Conservation (phyloP, 2,797 vertebrate species). For the Amniataba percoides region DNA sequence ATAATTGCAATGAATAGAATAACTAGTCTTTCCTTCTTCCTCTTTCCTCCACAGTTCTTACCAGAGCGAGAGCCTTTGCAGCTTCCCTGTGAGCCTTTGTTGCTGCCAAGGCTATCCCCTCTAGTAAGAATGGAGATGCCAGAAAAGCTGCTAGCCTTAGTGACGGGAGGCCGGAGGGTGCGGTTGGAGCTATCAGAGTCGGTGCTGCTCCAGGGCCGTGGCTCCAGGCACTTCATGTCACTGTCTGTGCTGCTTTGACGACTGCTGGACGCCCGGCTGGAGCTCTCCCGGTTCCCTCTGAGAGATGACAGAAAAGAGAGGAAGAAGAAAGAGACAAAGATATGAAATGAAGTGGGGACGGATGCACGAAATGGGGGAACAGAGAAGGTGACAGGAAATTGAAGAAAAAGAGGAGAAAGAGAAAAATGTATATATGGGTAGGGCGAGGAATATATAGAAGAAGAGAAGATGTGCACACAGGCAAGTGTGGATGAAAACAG, state of each 20-base stretch:
- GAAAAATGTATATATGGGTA: slow-evolving; percentile 17
- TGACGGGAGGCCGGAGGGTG: slow-evolving; percentile 93
- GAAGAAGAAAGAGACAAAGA: slow-evolving; percentile 36
- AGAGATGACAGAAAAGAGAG: slow-evolving; percentile 61
- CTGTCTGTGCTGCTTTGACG: slow-evolving; percentile 99
- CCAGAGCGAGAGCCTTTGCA: slow-evolving; percentile 88
- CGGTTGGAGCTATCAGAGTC: slow-evolving; percentile 96
- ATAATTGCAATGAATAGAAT: not conserved
- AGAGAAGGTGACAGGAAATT: slow-evolving; percentile 9
- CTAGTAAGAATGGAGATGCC: slow-evolving; percentile 98
- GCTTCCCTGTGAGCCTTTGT: slow-evolving; percentile 90
- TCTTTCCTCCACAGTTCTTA: slow-evolving; percentile 51
- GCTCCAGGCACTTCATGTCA: slow-evolving; percentile 96
- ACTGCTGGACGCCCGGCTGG: slow-evolving; percentile 93
- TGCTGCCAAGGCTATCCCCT: slow-evolving; percentile 95
- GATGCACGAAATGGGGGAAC: not conserved
- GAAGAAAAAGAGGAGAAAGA: slow-evolving; percentile 12
- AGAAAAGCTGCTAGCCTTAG: slow-evolving; percentile 99
- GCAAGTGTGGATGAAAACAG: slow-evolving; percentile 22
- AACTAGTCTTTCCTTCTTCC: not conserved
- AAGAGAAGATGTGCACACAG: not conserved
- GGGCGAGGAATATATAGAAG: slow-evolving; percentile 1
- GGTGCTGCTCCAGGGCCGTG: slow-evolving; percentile 98
- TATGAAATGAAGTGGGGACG: slow-evolving; percentile 38
- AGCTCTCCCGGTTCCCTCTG: slow-evolving; percentile 94